Evolutionary conservation across 2,113 vertebrate species (phyloP).

Genomic region (Bos javanicus): DNA sequence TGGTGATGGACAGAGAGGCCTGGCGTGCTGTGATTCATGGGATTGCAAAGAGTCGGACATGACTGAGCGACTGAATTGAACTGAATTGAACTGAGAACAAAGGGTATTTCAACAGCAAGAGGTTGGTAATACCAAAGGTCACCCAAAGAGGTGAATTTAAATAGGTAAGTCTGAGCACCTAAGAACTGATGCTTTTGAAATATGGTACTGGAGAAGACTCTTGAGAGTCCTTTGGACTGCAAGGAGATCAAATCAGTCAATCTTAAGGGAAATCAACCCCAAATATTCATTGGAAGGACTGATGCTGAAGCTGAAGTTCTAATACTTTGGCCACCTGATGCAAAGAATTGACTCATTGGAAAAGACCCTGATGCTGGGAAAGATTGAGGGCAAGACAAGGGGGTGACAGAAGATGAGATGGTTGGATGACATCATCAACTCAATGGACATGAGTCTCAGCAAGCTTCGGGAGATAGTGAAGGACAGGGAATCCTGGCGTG

Average conservation of each 20-base stretch:
- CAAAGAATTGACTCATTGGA: not conserved
- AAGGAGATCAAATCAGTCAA: not conserved
- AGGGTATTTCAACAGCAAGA: not conserved
- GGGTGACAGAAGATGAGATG: not conserved
- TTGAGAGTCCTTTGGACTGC: not conserved
- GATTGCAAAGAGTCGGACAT: too few relatives aligned
- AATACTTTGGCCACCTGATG: not conserved
- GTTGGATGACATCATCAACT: not conserved
- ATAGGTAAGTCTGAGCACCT: not conserved
- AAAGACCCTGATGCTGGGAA: not conserved
- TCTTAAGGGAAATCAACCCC: not conserved
- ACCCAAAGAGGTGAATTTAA: not conserved
- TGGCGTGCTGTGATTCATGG: too few relatives aligned
- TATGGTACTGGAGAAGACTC: not conserved
- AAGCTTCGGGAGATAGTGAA: not conserved
- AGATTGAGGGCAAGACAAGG: not conserved
- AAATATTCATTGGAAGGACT: not conserved
- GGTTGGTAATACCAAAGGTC: not conserved
- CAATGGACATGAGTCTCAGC: not conserved
- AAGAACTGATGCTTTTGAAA: not conserved
- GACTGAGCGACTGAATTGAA: too few relatives aligned
- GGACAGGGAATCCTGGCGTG: not conserved
- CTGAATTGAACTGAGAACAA: not conserved
- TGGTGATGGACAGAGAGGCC: too few relatives aligned
- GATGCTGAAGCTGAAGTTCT: not conserved